Conservation (phyloP, 2,113 vertebrate species). For the Malurus alboscapulatus region DNA sequence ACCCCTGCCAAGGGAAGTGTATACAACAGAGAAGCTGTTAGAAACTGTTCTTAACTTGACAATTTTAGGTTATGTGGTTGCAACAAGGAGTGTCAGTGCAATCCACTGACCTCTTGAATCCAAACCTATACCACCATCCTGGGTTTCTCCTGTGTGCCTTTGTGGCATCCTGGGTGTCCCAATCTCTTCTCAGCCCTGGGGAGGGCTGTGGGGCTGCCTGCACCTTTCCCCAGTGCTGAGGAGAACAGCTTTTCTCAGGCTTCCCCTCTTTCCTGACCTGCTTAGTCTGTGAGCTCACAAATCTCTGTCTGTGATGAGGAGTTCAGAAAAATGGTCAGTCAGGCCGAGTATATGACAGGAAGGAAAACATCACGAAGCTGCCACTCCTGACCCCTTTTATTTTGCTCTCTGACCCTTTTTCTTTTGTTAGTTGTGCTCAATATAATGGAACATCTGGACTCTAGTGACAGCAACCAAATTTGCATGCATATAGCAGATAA, state of each 20-base stretch:
- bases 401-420: not conserved
- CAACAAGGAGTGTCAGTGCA: not conserved
- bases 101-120: not conserved
- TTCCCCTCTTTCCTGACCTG: not conserved
- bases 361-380: not conserved
- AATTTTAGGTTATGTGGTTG: not conserved
- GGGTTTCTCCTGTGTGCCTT: not conserved
- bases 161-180: accelerated
- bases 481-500: constrained; percentile 48
- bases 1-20: not conserved
- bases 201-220: not conserved
- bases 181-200: not conserved
- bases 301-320: accelerated
- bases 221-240: accelerated
- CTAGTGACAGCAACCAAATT: constrained; percentile 27
- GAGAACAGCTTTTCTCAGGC: not conserved
- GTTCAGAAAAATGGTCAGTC: not conserved
- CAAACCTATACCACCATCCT: accelerated
- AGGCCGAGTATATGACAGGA: not conserved
- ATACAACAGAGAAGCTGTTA: not conserved
- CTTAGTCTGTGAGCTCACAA: not conserved
- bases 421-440: not conserved
- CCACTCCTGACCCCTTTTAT: not conserved
- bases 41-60: not conserved
- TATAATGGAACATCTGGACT: constrained; percentile 51